Evolutionary conservation across 35 echinoderm and acorn worm genomes (phyloP), one percentile per base, ranked within the genome.

Genomic region (Heliocidaris erythrogramma): DNA sequence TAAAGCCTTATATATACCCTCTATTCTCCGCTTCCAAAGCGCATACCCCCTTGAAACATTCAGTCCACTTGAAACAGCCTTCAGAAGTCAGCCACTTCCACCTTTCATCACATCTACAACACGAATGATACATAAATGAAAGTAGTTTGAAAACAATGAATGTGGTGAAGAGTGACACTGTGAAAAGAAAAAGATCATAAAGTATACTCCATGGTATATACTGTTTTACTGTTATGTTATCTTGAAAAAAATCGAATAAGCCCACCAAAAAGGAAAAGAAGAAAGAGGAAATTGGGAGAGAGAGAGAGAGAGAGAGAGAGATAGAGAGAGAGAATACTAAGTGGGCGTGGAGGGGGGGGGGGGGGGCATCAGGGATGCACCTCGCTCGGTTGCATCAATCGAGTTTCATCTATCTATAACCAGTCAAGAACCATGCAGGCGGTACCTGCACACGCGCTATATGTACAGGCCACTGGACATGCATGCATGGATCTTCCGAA

Each of bases 31-130:
- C 94, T 49, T 94, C 94, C 6, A 86, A 86, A 0, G 21, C 24
- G 71, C 94, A 94, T 16, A 85, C 94, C 17, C 71, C 94, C 12
- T 71, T 85, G 35, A 94, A 94, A 47, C 94, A 94, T 17, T 31
- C 78, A 14, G 94, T 35, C 94, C 94, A 94, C 24, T 35, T 47
- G 32, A 71, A 94, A 30, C 94, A 94, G 0, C 35, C 7, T 17
- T 94, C 85, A 7, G 71, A 16, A 1, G 94, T 48, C 2, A 94
- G 10, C 94, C 94, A 94, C 4, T 60, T 31, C 94, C 94, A 94
- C 84, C 94, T 32, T 21, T 16, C 84, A 24, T 94, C 85, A 53
- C 94, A 94, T 8, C 94, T 94, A 60, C 24, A 13, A 6, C 17
- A 21, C 5, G 8, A 85, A 0, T 0, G 65, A 87, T 4, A 94